A percentile compares a stretch with the other conserved stretches of the same genome.
Conservation (phyloP, 2,797 vertebrate genomes). For the Tolypeutes matacus region DNA sequence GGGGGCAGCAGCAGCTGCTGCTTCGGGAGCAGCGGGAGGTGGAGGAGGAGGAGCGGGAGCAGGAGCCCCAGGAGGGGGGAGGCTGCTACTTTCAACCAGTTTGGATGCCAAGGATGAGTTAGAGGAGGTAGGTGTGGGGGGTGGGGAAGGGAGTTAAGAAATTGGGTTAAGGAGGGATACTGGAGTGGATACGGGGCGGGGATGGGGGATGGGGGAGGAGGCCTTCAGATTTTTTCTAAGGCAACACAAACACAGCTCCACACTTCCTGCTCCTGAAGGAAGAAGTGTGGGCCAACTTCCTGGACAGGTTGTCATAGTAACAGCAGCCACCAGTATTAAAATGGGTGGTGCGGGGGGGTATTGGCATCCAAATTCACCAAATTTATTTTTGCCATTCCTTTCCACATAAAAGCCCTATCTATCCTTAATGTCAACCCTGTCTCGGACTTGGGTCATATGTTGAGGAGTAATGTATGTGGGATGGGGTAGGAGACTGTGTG, state of each 20-base stretch:
- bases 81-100: conserved; percentile 93
- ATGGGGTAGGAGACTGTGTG: background rate
- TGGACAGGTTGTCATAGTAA: conserved; percentile 77
- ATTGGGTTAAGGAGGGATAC: conserved; percentile 72
- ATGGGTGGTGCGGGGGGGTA: conserved; percentile 27
- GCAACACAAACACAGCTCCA: conserved; percentile 55
- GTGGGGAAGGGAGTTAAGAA: conserved; percentile 79
- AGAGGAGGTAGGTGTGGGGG: conserved; percentile 92
- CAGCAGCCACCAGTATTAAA: conserved; percentile 54
- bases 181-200: conserved; percentile 61
- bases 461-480: background rate
- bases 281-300: conserved; percentile 76
- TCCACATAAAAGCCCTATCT: background rate
- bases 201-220: conserved; percentile 57
- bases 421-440: background rate
- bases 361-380: background rate
- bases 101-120: conserved; percentile 98
- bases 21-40: conserved; percentile 77
- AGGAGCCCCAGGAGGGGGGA: conserved; percentile 86
- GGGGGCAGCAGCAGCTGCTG: conserved; percentile 75
- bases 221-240: conserved; percentile 58
- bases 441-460: background rate
- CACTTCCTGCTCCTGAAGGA: conserved; percentile 77
- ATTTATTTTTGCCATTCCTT: conserved; percentile 14
- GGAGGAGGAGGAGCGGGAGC: conserved; percentile 82